Base-by-base conservation (phyloP, 2,797 vertebrate genomes). In the Leptodactylus fallax region DNA sequence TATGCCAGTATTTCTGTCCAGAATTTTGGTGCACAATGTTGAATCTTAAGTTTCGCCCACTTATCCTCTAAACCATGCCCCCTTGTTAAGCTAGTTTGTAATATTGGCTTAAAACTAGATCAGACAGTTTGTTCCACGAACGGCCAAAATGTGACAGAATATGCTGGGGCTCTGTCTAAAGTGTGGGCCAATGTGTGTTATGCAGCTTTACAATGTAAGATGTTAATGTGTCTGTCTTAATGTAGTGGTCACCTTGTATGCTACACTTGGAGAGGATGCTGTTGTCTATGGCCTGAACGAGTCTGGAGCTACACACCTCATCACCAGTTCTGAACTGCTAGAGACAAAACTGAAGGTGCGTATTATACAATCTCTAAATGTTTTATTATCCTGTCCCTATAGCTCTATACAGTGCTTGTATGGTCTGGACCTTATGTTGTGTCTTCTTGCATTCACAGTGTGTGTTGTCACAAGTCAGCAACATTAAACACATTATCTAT, bases 201-300 rank as follows among this genome's bases (percentile, higher is more conserved):
- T 19, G 16, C 17, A 21, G 0, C 10, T 36, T 3, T 72, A 72
- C 27, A 45, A 2, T 36, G 25, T 80, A 17, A 47, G 21, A 12
- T 71, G 23, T 56, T 13, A 63, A 83, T 27, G 21, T 81, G 65
- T 85, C 10, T 88, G 6, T 47, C 58, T 49, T 7, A 80, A 69
- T 90, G 63, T 91, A 99, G 98, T 99, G 93, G 97, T 99, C 91
- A 99, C 98, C 0, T 94, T 99, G 91, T 99, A 99, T 7, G 97
- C 98, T 69, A 99, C 98, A 0, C 93, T 99, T 93, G 98, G 98
- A 61, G 97, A 97, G 92, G 98, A 99, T 0, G 98, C 97, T 0
- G 96, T 99, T 55, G 95, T 95, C 17, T 98, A 95, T 27, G 98
- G 98, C 8, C 95, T 99, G 91, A 99, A 98, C 0, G 97, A 99